Evolutionary conservation across 2,888 invertebrate genomes (phyloP).

Genomic region (Agrypnus murinus): DNA sequence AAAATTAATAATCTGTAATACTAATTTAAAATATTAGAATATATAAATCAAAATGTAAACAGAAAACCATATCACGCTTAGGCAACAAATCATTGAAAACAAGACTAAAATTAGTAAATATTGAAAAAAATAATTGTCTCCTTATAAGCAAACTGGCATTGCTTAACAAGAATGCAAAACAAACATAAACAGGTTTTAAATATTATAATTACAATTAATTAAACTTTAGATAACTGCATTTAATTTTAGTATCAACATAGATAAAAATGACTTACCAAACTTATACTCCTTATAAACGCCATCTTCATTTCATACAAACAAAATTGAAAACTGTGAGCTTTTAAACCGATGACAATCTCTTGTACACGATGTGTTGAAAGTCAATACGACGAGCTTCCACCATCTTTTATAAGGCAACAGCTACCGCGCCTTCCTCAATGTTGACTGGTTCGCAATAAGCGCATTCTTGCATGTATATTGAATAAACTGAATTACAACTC

Average conservation of each 20-base stretch:
- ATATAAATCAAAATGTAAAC: too few species aligned
- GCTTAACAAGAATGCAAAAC: neutral
- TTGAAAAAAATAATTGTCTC: neutral
- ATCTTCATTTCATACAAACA: conserved; percentile 11
- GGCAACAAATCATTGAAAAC: too few species aligned
- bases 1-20: too few species aligned
- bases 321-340: conserved; percentile 10
- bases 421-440: conserved; percentile 66
- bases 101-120: too few species aligned
- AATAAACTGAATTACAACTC: conserved; percentile 34
- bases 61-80: too few species aligned
- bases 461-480: conserved; percentile 60
- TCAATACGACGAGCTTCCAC: conserved; percentile 45
- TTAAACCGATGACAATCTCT: conserved; percentile 24
- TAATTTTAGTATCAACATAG: too few species aligned
- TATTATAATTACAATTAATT: neutral
- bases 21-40: too few species aligned
- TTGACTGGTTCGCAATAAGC: conserved; percentile 64
- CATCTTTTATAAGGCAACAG: conserved; percentile 46
- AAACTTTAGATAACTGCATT: neutral
- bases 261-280: conserved; percentile 20
- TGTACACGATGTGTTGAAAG: conserved; percentile 51
- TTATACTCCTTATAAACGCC: neutral
- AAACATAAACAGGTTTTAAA: neutral
- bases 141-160: conserved; percentile 9